A percentile compares a stretch with the other conserved stretches of the same genome.
Evolutionary conservation across 2,797 vertebrate species (phyloP).

Genomic region (Gouania willdenowi): DNA sequence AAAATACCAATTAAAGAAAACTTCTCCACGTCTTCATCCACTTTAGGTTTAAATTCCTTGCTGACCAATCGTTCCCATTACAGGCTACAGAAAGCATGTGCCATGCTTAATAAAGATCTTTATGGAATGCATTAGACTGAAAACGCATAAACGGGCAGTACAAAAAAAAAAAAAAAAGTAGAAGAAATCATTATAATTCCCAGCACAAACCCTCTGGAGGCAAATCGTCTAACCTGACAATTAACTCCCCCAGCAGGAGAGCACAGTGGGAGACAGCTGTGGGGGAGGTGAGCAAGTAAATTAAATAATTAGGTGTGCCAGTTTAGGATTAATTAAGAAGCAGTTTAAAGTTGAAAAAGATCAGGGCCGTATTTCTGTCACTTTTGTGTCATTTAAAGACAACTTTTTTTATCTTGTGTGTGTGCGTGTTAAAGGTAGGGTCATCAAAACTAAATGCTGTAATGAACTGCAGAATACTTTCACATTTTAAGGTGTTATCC

Average conservation of each 20-base stretch:
- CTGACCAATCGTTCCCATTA: no score
- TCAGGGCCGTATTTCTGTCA: slow-evolving; percentile 5
- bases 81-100: no score
- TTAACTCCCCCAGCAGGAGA: slow-evolving; percentile 65
- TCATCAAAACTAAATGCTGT: no score
- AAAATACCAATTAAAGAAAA: no score
- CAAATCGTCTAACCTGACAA: slow-evolving; percentile 58
- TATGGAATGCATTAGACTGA: not conserved
- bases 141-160: slow-evolving; percentile 4
- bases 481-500: no score
- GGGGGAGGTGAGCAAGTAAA: slow-evolving; percentile 36
- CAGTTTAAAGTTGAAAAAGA: slow-evolving; percentile 40
- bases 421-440: no score
- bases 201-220: slow-evolving; percentile 48
- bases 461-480: no score
- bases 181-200: slow-evolving; percentile 62
- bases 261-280: slow-evolving; percentile 27
- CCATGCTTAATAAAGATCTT: not conserved
- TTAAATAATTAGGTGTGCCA: slow-evolving; percentile 61
- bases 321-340: slow-evolving; percentile 59
- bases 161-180: slow-evolving; percentile 24
- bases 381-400: slow-evolving; percentile 8
- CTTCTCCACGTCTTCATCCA: no score
- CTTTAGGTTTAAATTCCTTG: no score
- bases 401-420: no score